phyloP scores from a whole-genome alignment of 1,140 invertebrate genomes.

The Aphelenchoides besseyi region DNA sequence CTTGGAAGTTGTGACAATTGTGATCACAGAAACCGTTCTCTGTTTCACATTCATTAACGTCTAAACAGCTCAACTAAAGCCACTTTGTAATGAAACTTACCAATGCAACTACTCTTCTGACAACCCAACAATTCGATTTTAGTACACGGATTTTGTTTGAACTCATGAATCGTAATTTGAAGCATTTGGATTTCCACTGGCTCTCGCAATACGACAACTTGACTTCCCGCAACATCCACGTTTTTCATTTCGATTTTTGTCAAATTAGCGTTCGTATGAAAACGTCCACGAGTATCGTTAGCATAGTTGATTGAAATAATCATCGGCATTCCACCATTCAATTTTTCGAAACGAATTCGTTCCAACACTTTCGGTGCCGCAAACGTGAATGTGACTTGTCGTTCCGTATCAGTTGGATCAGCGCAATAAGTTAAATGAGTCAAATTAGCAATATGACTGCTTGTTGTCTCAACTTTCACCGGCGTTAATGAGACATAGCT shows the following conservation, averaged over 20 bases:
- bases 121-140: conserved; percentile 90
- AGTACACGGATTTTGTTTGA: conserved; percentile 79
- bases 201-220: conserved; percentile 78
- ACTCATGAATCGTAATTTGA: conserved; percentile 81
- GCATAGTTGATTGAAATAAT: conserved; percentile 29
- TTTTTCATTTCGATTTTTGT: conserved; percentile 26
- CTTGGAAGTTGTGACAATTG: conserved; percentile 69
- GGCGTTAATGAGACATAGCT: not conserved
- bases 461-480: conserved; percentile 21
- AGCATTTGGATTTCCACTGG: conserved; percentile 86
- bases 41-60: conserved; percentile 83
- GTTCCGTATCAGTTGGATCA: conserved; percentile 20
- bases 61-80: conserved; percentile 61
- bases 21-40: conserved; percentile 85
- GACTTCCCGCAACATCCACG: conserved; percentile 73
- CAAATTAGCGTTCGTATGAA: conserved; percentile 75
- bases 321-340: conserved; percentile 26
- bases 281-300: conserved; percentile 28
- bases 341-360: conserved; percentile 47
- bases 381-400: conserved; percentile 47
- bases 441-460: conserved; percentile 15
- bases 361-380: conserved; percentile 52
- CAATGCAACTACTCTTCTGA: conserved; percentile 78
- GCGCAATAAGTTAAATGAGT: conserved; percentile 20
- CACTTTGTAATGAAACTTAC: conserved; percentile 37